Conservation (phyloP, 2,797 vertebrate genomes). For the Peromyscus eremicus region DNA sequence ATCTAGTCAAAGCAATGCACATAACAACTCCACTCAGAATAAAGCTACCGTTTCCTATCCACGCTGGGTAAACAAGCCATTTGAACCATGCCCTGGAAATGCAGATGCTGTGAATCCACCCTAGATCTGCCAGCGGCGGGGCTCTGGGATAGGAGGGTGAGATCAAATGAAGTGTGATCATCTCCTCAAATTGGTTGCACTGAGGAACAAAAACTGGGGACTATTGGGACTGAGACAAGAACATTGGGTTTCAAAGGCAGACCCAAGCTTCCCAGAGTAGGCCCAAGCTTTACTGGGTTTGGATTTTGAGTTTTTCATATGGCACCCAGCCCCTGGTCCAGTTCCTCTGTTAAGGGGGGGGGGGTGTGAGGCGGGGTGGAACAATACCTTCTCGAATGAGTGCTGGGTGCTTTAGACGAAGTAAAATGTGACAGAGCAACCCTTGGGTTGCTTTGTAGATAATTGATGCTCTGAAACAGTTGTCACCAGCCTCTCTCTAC, state of each 20-base stretch:
- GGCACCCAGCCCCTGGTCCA: background rate
- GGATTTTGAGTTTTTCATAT: background rate
- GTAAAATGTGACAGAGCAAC: background rate
- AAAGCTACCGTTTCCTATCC: background rate
- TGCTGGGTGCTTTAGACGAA: slow-evolving; percentile 8
- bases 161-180: background rate
- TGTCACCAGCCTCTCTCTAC: background rate
- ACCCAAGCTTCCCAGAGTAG: background rate
- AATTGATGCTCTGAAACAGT: slow-evolving; percentile 18
- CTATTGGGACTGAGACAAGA: background rate
- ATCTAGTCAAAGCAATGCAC: background rate
- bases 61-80: background rate
- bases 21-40: background rate
- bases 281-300: background rate
- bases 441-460: background rate
- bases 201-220: background rate
- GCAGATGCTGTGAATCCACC: background rate
- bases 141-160: background rate
- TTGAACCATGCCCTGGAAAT: background rate
- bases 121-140: background rate
- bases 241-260: background rate
- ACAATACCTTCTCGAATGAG: background rate
- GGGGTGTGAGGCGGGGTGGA: background rate
- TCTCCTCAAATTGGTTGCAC: background rate
- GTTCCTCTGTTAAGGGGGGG: background rate